Evolutionary conservation across 2,797 vertebrate species (phyloP), one percentile per base, ranked within the genome.

Genomic region (Atherinosoma microstoma): DNA sequence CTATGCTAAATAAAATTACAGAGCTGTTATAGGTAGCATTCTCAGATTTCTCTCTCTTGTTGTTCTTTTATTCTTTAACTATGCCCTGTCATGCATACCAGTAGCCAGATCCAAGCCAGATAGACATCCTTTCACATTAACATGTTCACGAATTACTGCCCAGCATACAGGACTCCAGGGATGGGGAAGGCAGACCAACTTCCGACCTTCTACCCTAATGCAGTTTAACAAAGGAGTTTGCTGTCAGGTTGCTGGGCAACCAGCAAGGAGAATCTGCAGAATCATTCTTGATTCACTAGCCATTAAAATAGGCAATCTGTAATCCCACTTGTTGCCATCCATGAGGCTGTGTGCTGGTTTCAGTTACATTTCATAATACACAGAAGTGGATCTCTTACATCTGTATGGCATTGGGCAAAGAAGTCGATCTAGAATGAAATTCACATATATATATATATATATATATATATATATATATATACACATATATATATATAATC

Each of bases 221-320:
- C 84, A 85, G 62, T 83, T 66, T 71, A 82, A 77, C 80, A 70
- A 51, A 77, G 65, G 67, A 85, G 78, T 75, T 79, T 89, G 90
- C 91, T 90, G 91, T 89, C 91, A 91, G 58, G 94, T 94, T 93
- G 87, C 94, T 56, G 62, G 79, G 94, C 92, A 94, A 94, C 94
- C 69, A 67, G 64, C 35, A 10, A 64, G 72, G 70, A 90, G 84
- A 91, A 90, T 90, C 82, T 92, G 91, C 93, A 92, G 84, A 87
- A 91, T 94, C 90, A 89, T 67, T 91, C 87, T 84, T 91, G 79
- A 90, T 91, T 91, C 87, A 91, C 84, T 83, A 71, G 75, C 76
- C 81, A 86, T 89, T 87, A 84, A 84, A 85, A 86, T 32, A 79
- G 70, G 61, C 56, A 67, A 68, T 73, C 73, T 78, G 67, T 82